Percentiles rank a stretch among this genome's conserved stretches.
These are phyloP conservation scores for Chaenodraco wilsoni DNA, from an alignment of 2,797 vertebrate species.

Conservation along the genomic window DNA sequence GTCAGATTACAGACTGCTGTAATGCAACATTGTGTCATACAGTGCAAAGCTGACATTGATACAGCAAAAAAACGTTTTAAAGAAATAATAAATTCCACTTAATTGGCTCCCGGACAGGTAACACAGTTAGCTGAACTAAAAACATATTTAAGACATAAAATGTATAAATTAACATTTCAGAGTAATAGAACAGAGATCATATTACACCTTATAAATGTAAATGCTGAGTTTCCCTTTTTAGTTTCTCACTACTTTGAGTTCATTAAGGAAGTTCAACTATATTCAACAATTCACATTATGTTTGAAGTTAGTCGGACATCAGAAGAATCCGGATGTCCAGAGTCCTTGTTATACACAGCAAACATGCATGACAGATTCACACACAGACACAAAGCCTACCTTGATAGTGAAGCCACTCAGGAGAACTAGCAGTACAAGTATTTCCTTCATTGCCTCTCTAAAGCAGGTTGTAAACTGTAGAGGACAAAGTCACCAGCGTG, in stretches of 20 bases:
- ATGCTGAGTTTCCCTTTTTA: background rate
- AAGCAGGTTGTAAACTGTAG: constrained; percentile 23
- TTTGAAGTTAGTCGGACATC: background rate
- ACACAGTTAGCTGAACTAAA: background rate
- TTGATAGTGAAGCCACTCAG: constrained; percentile 29
- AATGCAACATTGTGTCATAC: background rate
- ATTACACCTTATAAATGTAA: background rate
- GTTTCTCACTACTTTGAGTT: background rate
- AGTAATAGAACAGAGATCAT: background rate
- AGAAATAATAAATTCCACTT: background rate
- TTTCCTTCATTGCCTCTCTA: constrained; percentile 64
- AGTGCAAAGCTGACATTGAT: background rate
- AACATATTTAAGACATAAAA: constrained; percentile 4
- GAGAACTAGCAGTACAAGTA: constrained; percentile 59
- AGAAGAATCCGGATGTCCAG: constrained; percentile 1
- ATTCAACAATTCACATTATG: background rate
- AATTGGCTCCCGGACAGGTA: background rate
- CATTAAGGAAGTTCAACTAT: background rate
- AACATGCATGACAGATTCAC: constrained; percentile 1
- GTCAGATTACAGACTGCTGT: background rate
- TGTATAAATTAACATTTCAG: background rate
- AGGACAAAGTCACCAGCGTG: constrained; percentile 30
- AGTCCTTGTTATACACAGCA: background rate
- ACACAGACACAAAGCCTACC: constrained; percentile 55
- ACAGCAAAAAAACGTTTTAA: background rate